A percentile compares a stretch with the other conserved stretches of the same genome.
Evolutionary conservation across 2,797 vertebrate genomes (phyloP).

Genomic region (Darevskia nairensis): DNA sequence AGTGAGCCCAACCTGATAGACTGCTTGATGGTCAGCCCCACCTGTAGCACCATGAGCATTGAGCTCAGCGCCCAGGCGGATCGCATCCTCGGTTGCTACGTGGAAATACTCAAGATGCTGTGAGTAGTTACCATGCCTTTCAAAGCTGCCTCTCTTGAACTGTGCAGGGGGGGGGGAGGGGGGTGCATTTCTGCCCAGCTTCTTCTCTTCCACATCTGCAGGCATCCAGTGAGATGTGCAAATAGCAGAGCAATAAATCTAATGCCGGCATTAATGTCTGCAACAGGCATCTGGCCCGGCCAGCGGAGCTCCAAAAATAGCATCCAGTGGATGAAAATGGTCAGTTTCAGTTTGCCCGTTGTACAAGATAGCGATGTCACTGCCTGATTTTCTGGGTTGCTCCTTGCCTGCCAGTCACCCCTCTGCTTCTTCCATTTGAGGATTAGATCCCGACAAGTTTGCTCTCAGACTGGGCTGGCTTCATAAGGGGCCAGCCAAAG

Average conservation of each 20-base stretch:
- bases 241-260: slow-evolving; percentile 55
- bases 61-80: slow-evolving; percentile 96
- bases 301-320: slow-evolving; percentile 66
- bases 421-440: neutral
- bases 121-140: slow-evolving; percentile 81
- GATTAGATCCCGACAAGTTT: neutral
- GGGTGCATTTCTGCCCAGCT: slow-evolving; percentile 36
- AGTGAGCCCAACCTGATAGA: slow-evolving; percentile 98
- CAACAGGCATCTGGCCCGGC: slow-evolving; percentile 68
- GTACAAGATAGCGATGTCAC: slow-evolving; percentile 39
- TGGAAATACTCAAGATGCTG: slow-evolving; percentile 99
- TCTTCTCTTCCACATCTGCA: slow-evolving; percentile 48
- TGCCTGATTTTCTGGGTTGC: slow-evolving; percentile 48
- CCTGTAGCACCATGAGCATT: slow-evolving; percentile 94
- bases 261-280: slow-evolving; percentile 35
- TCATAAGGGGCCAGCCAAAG: too few species aligned
- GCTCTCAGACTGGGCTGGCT: neutral
- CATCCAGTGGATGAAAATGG: slow-evolving; percentile 52
- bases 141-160: neutral
- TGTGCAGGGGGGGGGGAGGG: neutral
- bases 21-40: slow-evolving; percentile 97
- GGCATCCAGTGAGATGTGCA: slow-evolving; percentile 38
- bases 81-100: slow-evolving; percentile 96
- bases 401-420: neutral
- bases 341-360: slow-evolving; percentile 59